Evolutionary conservation across 2,888 invertebrate species (phyloP), one percentile per base, ranked within the genome.

Genomic region (Stenurella melanura): DNA sequence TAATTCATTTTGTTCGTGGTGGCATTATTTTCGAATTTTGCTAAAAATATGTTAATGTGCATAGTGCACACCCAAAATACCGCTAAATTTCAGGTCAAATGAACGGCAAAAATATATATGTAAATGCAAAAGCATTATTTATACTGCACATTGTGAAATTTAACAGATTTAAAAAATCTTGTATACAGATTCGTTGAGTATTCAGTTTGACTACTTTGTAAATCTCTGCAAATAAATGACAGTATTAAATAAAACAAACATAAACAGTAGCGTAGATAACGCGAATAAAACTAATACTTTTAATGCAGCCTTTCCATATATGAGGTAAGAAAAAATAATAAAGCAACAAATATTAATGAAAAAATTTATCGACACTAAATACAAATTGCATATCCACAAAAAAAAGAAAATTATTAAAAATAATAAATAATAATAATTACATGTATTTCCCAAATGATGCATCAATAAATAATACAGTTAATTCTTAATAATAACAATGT

Each of bases 191-290:
- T 50, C 50, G 15, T 50, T 50, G 50, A 15, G 50, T 50, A 50
- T 50, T 50, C 50, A 15, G 50, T n/a, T 50, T 50, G n/a, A 15
- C 50, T n/a, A 50, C 50, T 50, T 7, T n/a, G 6, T n/a, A n/a
- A 50, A 15, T 15, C 50, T 50, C 50, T 50, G 50, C n/a, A 50
- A 50, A 50, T 50, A 50, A 50, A 50, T 50, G 50, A n/a, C 50
- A 50, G 50, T n/a, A 50, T 50, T 50, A 50, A 50, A 50, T 50
- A 50, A 50, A 50, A 50, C 12, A n/a, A 50, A 50, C 50, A 15
- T 3, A n/a, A 50, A 50, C 50, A 50, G 50, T 50, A 6, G 50
- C 50, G 50, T 50, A 50, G n/a, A 15, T 50, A n/a, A 50, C 30
- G 6, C 7, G 30, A 34, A 2, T 0, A 34, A 34, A 34, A 34